Percentiles rank a stretch among this genome's conserved stretches.
Conservation (phyloP, 2,888 invertebrate species). For the Pseudolycoriella hygida region DNA sequence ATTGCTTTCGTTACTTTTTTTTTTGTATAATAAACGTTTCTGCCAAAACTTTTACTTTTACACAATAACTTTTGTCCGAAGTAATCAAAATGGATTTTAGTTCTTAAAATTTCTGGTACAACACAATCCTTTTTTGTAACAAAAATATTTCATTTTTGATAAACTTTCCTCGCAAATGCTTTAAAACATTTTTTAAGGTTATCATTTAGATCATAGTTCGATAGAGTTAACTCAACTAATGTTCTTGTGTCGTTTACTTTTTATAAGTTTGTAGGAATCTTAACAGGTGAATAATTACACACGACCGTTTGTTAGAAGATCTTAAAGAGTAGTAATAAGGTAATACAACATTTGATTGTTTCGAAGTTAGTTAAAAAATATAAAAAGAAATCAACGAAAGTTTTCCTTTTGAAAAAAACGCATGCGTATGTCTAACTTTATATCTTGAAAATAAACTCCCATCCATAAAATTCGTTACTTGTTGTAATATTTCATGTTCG, state of each 20-base stretch:
- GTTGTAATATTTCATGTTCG: constrained; percentile 4
- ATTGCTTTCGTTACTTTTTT: not conserved
- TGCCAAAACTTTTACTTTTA: too few relatives aligned
- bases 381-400: not conserved
- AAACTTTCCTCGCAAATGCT: not conserved
- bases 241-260: too few relatives aligned
- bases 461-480: not conserved
- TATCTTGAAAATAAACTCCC: not conserved
- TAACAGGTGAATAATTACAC: not conserved
- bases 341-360: not conserved
- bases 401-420: not conserved
- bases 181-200: not conserved
- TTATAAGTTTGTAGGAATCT: too few relatives aligned
- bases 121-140: constrained; percentile 1
- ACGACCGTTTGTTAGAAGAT: not conserved
- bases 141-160: not conserved
- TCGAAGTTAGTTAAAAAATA: too few relatives aligned
- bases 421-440: not conserved
- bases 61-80: too few relatives aligned
- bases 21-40: not conserved
- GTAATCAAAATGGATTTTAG: not conserved
- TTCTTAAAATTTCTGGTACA: not conserved
- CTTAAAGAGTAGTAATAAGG: not conserved
- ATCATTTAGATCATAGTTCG: not conserved
- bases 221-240: too few relatives aligned